These are phyloP conservation scores for Pantherophis guttatus DNA, from an alignment of 2,113 vertebrate genomes.

Conservation along the genomic window DNA sequence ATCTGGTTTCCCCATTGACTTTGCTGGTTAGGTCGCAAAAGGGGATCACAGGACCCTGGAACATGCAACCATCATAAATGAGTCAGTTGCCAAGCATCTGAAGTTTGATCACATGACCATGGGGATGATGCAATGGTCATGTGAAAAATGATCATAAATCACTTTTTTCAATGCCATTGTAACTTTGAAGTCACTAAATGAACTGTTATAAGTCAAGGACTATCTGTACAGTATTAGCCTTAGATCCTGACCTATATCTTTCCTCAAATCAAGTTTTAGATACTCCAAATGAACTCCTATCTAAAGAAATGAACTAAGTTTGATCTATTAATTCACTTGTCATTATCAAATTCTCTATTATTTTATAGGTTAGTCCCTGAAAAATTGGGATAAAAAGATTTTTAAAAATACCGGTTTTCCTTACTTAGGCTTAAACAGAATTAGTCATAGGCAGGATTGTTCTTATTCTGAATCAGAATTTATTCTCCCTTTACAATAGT, in stretches of 20 bases:
- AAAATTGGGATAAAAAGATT: neutral
- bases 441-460: neutral
- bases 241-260: neutral
- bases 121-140: neutral
- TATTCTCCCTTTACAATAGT: rapidly evolving
- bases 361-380: rapidly evolving
- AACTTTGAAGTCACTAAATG: neutral
- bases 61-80: neutral
- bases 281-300: neutral
- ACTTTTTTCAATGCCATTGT: neutral
- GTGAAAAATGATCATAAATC: neutral
- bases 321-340: conserved; percentile 4
- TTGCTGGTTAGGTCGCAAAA: neutral
- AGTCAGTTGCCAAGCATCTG: neutral
- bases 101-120: neutral
- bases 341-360: conserved; percentile 23
- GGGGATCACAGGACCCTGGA: neutral
- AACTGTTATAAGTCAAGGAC: neutral
- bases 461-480: rapidly evolving
- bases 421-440: neutral
- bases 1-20: neutral
- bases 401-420: neutral
- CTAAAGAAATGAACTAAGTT: conserved; percentile 42
- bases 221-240: neutral
- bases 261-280: conserved; percentile 2